Evolutionary conservation across 2,113 vertebrate genomes (phyloP), one percentile per base, ranked within the genome.

Genomic region (Gasterosteus aculeatus): DNA sequence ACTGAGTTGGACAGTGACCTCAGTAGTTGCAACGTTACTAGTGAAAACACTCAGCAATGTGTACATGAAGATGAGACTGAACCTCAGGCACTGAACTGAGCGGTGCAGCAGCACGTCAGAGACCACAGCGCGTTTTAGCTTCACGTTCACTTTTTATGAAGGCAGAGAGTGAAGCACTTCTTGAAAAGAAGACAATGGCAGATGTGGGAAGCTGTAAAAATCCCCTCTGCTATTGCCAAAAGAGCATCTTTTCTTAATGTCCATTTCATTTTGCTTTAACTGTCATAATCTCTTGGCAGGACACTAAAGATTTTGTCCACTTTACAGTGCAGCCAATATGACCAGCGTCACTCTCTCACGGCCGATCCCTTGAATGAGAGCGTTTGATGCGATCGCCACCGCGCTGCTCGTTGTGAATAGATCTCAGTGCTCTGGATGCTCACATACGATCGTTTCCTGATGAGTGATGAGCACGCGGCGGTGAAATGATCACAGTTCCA

Each of bases 141-240:
- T 81, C 18, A 72, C 60, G 33, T 57, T 19, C 58, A 72, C 22
- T 72, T 82, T 74, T 38, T 42, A 56, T 76, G 31, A 72, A 51
- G 18, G 54, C 29, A 44, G 69, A 75, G 57, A 79, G 47, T 76
- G 62, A 77, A 77, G 81, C 66, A 69, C 18, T 69, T 68, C 42
- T 67, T 65, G 51, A 46, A 18, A 70, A 72, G 80, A 87, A 70
- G 51, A 33, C 49, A 75, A 69, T 58, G 22, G 51, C 81, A 87
- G 81, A 88, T 84, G 81, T 77, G 71, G 80, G 44, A 71, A 73
- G 49, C 61, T 58, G 64, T 73, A 65, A 61, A 63, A 77, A 19
- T 57, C 53, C 26, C 1, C 44, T 47, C 33, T 49, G 54, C 77
- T 56, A 63, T 35, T 63, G 62, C 73, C 66, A 78, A 42, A 70